Conservation (phyloP, 2,113 vertebrate genomes). For the Rhinoderma darwinii region DNA sequence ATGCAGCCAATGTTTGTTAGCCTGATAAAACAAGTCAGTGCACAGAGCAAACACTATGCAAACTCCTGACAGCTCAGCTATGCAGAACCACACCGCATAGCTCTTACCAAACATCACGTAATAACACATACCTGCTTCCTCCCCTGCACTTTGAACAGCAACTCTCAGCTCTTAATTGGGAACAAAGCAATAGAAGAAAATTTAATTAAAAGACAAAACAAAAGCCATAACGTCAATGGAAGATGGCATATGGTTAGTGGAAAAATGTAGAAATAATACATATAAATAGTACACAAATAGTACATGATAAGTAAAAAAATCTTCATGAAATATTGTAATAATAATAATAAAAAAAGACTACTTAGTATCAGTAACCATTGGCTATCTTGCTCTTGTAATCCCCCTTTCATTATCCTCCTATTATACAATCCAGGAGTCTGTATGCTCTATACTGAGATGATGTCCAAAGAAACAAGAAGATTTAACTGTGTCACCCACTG, state of each 20-base stretch:
- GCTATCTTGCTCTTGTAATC: neutral
- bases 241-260: neutral
- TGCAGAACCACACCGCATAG: constrained; percentile 1
- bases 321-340: no score
- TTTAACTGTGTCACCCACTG: neutral
- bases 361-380: neutral
- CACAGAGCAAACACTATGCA: constrained; percentile 38
- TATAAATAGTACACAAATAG: no score
- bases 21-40: constrained; percentile 40
- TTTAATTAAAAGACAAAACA: neutral
- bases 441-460: neutral
- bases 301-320: neutral
- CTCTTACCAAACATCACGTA: neutral
- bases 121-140: neutral
- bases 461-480: neutral
- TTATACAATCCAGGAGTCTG: neutral
- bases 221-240: neutral
- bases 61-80: constrained; percentile 35
- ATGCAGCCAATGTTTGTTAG: constrained; percentile 50
- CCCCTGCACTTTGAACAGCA: neutral
- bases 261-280: no score
- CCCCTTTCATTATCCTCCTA: neutral
- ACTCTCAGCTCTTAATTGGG: neutral
- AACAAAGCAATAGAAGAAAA: neutral
- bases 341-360: neutral